phyloP scores from a whole-genome alignment of 2,113 vertebrate genomes.

The Oncorhynchus nerka region DNA sequence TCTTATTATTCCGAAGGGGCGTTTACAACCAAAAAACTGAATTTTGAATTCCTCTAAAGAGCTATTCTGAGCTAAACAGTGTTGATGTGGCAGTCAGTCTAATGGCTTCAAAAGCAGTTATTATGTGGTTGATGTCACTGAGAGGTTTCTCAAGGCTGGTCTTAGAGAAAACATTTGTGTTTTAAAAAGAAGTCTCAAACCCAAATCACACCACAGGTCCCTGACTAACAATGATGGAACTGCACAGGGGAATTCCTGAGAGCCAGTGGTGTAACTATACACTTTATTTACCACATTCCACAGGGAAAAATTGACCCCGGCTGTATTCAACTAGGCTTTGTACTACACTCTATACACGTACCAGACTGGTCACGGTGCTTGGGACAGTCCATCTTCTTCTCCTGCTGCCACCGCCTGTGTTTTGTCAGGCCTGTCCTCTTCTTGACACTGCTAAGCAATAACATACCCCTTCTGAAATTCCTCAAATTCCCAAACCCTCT shows the following conservation, averaged over 20 bases:
- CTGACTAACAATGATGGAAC: conserved; percentile 39
- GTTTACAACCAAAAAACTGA: background rate
- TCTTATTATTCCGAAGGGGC: background rate
- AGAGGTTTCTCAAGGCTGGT: conserved; percentile 31
- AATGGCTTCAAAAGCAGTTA: conserved; percentile 46
- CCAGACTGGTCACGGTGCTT: background rate
- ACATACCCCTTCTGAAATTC: conserved; percentile 56
- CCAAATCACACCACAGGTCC: conserved; percentile 3
- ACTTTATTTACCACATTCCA: conserved; percentile 10
- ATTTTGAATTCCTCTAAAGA: conserved; percentile 15
- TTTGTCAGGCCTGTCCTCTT: conserved; percentile 58
- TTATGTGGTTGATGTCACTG: conserved; percentile 59
- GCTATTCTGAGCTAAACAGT: conserved; percentile 49
- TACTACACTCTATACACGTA: background rate
- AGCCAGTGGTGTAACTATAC: background rate
- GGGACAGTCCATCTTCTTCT: conserved; percentile 26
- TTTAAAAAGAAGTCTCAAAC: conserved; percentile 40
- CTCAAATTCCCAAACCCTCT: conserved; percentile 40
- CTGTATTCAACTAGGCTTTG: background rate
- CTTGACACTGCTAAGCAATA: conserved; percentile 51
- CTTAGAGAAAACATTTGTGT: conserved; percentile 28
- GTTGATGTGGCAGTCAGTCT: conserved; percentile 50
- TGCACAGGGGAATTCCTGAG: conserved; percentile 46
- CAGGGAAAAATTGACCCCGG: background rate
- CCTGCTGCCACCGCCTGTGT: conserved; percentile 30